Evolutionary conservation across 37 sponge, comb jelly and placozoan genomes (phyloP).

Genomic region (Theonella swinhoei): DNA sequence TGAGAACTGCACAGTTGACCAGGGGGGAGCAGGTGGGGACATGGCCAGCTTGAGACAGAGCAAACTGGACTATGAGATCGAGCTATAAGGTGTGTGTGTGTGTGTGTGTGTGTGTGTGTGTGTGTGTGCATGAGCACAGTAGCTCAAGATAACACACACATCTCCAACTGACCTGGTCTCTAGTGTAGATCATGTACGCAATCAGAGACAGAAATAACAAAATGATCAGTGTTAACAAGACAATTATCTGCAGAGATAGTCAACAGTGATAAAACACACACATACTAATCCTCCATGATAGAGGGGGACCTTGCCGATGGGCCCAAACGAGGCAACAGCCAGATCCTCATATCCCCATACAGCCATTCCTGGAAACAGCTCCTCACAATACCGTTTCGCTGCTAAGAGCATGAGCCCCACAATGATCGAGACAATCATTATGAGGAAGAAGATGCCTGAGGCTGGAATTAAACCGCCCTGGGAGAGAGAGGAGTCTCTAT

Average conservation of each 20-base stretch:
- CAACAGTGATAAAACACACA: slow-evolving; percentile 3
- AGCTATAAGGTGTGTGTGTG: too few species aligned
- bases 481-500: neutral
- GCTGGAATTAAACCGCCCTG: slow-evolving; percentile 68
- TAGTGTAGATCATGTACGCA: slow-evolving; percentile 86
- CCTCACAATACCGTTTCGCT: slow-evolving; percentile 29
- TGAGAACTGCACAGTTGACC: slow-evolving; percentile 55
- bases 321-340: slow-evolving; percentile 60
- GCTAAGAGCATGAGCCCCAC: slow-evolving; percentile 47
- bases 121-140: neutral
- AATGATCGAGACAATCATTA: slow-evolving; percentile 49
- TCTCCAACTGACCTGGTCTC: slow-evolving; percentile 70
- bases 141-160: neutral
- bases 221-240: slow-evolving; percentile 55
- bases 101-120: slow-evolving; percentile 7
- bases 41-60: slow-evolving; percentile 9
- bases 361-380: slow-evolving; percentile 29
- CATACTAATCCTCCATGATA: neutral
- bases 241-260: slow-evolving; percentile 17
- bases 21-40: slow-evolving; percentile 39
- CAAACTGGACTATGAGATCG: slow-evolving; percentile 34
- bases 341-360: slow-evolving; percentile 61
- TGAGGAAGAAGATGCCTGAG: slow-evolving; percentile 55
- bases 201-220: slow-evolving; percentile 68
- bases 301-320: slow-evolving; percentile 52